These are phyloP conservation scores for Cyanoramphus novaezelandiae DNA, from an alignment of 2,113 vertebrate genomes.

Conservation along the genomic window DNA sequence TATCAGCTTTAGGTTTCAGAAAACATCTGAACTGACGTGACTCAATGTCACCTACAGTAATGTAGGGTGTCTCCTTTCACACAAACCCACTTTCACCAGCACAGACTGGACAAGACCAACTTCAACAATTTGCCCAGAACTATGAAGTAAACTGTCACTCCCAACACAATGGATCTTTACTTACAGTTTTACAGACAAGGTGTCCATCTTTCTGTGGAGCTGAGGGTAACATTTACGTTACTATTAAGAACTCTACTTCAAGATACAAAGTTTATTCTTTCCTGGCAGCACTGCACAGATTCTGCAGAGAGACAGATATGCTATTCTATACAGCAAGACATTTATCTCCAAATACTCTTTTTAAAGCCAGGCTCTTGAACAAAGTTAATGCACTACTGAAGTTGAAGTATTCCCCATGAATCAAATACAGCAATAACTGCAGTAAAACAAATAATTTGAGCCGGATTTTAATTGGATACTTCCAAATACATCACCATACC, in stretches of 20 bases:
- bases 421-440: neutral
- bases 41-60: neutral
- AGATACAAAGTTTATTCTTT: neutral
- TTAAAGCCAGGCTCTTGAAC: neutral
- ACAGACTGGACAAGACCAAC: neutral
- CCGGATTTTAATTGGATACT: neutral
- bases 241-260: neutral
- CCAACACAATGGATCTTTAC: neutral
- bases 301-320: neutral
- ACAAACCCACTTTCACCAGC: neutral
- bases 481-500: neutral
- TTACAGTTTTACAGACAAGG: neutral
- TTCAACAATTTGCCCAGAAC: neutral
- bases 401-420: neutral
- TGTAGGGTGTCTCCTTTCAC: rapidly evolving
- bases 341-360: constrained; percentile 2
- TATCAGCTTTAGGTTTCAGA: neutral
- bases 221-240: neutral
- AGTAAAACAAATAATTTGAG: neutral
- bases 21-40: neutral
- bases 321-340: neutral
- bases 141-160: neutral
- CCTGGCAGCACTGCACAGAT: neutral
- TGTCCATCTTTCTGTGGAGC: neutral
- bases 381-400: neutral